phyloP scores from a whole-genome alignment of 2,888 invertebrate genomes.

The Aphelenchoides bicaudatus region DNA sequence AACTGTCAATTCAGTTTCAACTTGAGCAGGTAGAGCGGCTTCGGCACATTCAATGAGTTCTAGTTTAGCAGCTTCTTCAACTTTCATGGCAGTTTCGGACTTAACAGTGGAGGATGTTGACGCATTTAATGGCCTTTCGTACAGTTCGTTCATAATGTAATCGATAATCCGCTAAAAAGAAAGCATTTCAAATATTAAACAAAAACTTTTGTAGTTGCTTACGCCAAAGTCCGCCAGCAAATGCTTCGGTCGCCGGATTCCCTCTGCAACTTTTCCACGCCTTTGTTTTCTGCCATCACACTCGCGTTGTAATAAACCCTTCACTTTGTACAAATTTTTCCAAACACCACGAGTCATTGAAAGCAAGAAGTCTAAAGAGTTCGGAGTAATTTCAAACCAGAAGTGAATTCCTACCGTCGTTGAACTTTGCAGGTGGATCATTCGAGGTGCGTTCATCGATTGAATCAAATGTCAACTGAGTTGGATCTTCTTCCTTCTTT shows the following conservation, averaged over 20 bases:
- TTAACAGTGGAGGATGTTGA: too few species aligned
- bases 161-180: background rate
- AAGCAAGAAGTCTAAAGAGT: constrained; percentile 1
- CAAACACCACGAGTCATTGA: background rate
- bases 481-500: background rate
- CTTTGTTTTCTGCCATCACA: background rate
- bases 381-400: background rate
- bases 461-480: constrained; percentile 11
- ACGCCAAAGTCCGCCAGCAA: constrained; percentile 14
- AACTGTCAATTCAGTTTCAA: too few species aligned
- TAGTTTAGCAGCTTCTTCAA: too few species aligned
- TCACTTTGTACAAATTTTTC: background rate
- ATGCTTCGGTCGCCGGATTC: constrained; percentile 16
- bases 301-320: background rate
- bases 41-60: too few species aligned
- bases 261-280: constrained; percentile 11
- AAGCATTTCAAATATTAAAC: background rate
- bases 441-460: background rate
- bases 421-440: background rate
- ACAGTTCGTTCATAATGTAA: too few species aligned
- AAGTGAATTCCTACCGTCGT: constrained; percentile 11
- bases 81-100: too few species aligned
- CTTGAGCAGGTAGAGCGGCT: too few species aligned
- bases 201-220: background rate
- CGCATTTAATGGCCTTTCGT: too few species aligned